A percentile compares a stretch with the other conserved stretches of the same genome.
Conservation (phyloP, 1,140 invertebrate species). For the Danaus plexippus region DNA sequence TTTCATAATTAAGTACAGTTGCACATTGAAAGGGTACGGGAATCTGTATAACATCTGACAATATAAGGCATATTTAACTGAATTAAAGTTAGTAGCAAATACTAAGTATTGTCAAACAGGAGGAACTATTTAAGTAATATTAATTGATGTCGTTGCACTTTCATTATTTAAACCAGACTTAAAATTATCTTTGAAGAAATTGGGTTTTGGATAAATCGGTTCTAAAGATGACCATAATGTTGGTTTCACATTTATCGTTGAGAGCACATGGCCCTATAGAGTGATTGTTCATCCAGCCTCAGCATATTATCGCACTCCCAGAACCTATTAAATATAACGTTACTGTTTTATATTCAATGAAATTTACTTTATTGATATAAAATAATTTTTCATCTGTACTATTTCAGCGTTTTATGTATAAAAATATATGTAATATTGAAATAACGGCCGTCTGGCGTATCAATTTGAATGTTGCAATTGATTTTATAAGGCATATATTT, state of each 20-base stretch:
- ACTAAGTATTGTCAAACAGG: too few species aligned
- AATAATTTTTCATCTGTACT: constrained; percentile 9
- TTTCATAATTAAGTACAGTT: constrained; percentile 56
- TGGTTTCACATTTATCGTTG: constrained; percentile 9
- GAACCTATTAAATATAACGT: constrained; percentile 13
- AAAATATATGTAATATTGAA: constrained; percentile 4
- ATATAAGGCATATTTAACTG: too few species aligned
- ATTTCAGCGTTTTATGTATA: constrained; percentile 14
- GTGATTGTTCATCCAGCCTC: constrained; percentile 14
- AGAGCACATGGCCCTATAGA: constrained; percentile 15
- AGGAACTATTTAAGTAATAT: too few species aligned
- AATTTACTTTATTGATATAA: constrained; percentile 5
- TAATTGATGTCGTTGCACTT: too few species aligned
- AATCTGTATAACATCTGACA: too few species aligned
- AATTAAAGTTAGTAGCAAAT: too few species aligned
- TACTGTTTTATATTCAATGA: constrained; percentile 8
- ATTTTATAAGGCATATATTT: too few species aligned
- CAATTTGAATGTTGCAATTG: too few species aligned
- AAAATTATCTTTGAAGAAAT: too few species aligned
- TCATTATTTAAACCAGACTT: too few species aligned
- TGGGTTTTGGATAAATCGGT: too few species aligned
- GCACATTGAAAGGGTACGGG: constrained; percentile 37
- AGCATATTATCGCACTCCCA: constrained; percentile 16
- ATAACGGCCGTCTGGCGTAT: too few species aligned
- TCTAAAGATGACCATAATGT: constrained; percentile 5